These are phyloP conservation scores for Mya arenaria DNA, from an alignment of 1,140 invertebrate genomes.

Conservation along the genomic window DNA sequence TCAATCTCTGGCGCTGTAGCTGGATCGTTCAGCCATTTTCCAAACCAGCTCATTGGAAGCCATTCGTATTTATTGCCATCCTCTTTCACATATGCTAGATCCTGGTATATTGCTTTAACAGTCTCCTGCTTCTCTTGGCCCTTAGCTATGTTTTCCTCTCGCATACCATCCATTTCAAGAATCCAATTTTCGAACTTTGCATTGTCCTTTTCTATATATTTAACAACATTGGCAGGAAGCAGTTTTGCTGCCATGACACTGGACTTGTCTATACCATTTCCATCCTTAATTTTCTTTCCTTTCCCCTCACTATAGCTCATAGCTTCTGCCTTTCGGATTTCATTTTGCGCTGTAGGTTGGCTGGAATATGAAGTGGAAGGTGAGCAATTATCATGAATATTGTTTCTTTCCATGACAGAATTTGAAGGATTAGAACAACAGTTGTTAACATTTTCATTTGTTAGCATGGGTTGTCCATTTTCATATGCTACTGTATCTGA, in stretches of 20 bases:
- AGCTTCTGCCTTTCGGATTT: not conserved
- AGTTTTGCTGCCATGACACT: conserved; percentile 1
- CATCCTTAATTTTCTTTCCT: not conserved
- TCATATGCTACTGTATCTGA: not conserved
- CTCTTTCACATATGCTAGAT: conserved; percentile 27
- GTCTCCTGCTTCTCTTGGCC: conserved; percentile 78
- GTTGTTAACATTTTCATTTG: not conserved
- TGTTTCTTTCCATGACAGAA: too few species aligned
- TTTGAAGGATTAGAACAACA: not conserved
- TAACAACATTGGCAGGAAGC: conserved; percentile 65
- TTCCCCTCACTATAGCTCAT: not conserved
- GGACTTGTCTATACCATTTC: not conserved
- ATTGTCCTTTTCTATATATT: conserved; percentile 80
- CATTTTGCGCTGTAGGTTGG: not conserved
- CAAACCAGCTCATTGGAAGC: conserved; percentile 83
- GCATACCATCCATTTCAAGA: conserved; percentile 73
- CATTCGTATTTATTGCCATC: conserved; percentile 79
- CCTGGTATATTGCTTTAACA: conserved; percentile 67
- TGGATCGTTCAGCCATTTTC: conserved; percentile 80
- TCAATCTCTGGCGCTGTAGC: conserved; percentile 80
- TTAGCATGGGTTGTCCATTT: not conserved
- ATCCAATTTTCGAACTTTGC: conserved; percentile 81
- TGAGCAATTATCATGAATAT: not conserved
- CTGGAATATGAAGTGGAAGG: too few species aligned
- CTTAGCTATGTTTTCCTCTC: conserved; percentile 82